Evolutionary conservation across 2,888 invertebrate genomes (phyloP), one percentile per base, ranked within the genome.

Genomic region (Eumerus sabulonum): DNA sequence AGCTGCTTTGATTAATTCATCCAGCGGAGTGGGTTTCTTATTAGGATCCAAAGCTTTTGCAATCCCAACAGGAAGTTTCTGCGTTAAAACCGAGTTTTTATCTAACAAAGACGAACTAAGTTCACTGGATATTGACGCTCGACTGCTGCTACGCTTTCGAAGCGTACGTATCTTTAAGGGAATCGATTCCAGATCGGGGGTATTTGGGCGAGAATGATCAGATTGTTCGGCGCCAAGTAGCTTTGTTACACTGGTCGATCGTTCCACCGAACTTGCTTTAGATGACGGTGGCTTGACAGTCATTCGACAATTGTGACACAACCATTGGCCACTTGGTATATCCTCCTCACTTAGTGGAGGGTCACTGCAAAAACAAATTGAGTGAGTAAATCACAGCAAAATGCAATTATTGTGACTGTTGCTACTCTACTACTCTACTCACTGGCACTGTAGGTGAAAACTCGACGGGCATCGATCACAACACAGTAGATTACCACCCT

Each of bases 381-480:
- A n/a, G n/a, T n/a, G n/a, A n/a, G n/a, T n/a, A n/a, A n/a, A n/a
- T n/a, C n/a, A n/a, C n/a, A 27, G 7, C 27, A 27, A 27, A 7
- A 4, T 2, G 7, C 27, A 27, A 27, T 27, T 7, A 7, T 4
- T 27, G 7, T 27, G 27, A 27, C 1, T 4, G n/a, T 19, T 1
- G 16, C 14, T 56, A 42, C 45, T 12, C 51, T 50, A 59, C 1
- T 48, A 17, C 17, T 70, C 18, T 64, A 91, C 93, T 93, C 90
- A 98, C 97, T 98, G 97, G 93, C 98, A 99, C 84, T 95, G 93
- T 72, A 98, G 91, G 90, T 99, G 98, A 90, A 98, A 99, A 81
- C 98, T 97, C 35, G 97, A 96, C 0, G 98, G 97, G 85, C 98
- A 99, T 82, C 94, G 94, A 88, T 98, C 98, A 88, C 98, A 99